Percentiles rank a stretch among this genome's conserved stretches.
Evolutionary conservation across 2,888 invertebrate species (phyloP).

Genomic region (Tineola bisselliella): DNA sequence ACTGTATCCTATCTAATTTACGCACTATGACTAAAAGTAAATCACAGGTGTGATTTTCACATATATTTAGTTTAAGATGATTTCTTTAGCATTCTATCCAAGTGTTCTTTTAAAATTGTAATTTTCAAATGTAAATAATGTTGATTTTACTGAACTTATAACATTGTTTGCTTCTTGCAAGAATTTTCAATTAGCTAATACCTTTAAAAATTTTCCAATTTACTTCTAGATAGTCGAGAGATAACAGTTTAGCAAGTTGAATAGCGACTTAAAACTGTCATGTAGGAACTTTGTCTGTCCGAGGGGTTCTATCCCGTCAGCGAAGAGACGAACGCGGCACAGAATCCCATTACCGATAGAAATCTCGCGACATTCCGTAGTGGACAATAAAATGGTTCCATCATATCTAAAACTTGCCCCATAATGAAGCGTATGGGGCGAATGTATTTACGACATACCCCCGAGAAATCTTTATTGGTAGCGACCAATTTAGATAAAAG

Average conservation of each 20-base stretch:
- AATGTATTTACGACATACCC: constrained; percentile 65
- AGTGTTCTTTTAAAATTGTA: too few relatives aligned
- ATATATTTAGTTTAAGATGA: too few relatives aligned
- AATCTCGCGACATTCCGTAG: constrained; percentile 59
- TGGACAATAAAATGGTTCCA: constrained; percentile 66
- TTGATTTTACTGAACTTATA: background rate
- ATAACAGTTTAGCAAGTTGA: constrained; percentile 10
- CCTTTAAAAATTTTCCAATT: constrained; percentile 8
- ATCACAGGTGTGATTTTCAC: too few relatives aligned
- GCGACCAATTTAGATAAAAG: constrained; percentile 69
- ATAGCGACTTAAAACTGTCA: constrained; percentile 10
- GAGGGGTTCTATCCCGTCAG: background rate
- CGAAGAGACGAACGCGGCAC: constrained; percentile 23
- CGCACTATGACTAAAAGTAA: too few relatives aligned
- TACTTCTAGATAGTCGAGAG: constrained; percentile 3
- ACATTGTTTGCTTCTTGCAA: background rate
- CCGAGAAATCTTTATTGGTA: constrained; percentile 66
- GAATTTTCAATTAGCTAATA: constrained; percentile 12
- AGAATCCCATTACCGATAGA: constrained; percentile 62
- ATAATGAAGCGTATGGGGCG: constrained; percentile 68
- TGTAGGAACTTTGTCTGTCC: background rate
- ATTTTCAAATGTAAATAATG: too few relatives aligned
- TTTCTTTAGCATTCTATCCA: too few relatives aligned
- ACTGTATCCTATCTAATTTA: too few relatives aligned
- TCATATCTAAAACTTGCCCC: constrained; percentile 67